Conservation (phyloP, 1,140 invertebrate genomes). For the Danaus melanippus region DNA sequence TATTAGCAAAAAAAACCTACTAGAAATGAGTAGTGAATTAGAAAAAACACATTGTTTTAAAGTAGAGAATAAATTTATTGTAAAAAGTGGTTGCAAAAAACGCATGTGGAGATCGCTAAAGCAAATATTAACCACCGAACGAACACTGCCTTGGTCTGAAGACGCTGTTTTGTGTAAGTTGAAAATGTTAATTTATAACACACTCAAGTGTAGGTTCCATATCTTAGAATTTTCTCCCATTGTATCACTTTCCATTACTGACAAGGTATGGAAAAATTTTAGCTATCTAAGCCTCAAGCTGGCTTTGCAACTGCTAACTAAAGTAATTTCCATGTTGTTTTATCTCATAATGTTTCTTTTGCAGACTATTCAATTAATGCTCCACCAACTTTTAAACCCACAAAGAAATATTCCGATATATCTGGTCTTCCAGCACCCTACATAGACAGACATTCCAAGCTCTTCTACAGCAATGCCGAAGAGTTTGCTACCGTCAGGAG, state of each 20-base stretch:
- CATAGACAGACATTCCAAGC: slow-evolving; percentile 91
- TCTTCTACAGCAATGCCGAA: slow-evolving; percentile 86
- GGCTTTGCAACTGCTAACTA: too few relatives aligned
- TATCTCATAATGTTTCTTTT: slow-evolving; percentile 31
- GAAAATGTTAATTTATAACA: background rate
- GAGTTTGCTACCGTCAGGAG: slow-evolving; percentile 88
- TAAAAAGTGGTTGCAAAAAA: slow-evolving; percentile 75
- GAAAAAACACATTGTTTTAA: slow-evolving; percentile 57
- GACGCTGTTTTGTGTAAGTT: slow-evolving; percentile 79
- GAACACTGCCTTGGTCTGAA: slow-evolving; percentile 78
- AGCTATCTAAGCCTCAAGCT: too few relatives aligned
- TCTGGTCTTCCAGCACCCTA: slow-evolving; percentile 90
- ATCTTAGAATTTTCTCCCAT: too few relatives aligned
- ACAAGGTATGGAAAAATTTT: too few relatives aligned
- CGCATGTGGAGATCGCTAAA: slow-evolving; percentile 84
- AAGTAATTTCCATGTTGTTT: too few relatives aligned
- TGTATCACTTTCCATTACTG: too few relatives aligned
- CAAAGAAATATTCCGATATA: slow-evolving; percentile 95
- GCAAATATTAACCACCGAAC: slow-evolving; percentile 83
- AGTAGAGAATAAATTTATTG: slow-evolving; percentile 58
- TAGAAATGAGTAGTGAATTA: slow-evolving; percentile 35
- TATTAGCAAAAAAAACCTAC: too few relatives aligned
- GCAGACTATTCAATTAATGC: slow-evolving; percentile 89
- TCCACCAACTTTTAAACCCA: slow-evolving; percentile 90
- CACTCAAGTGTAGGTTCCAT: too few relatives aligned